Evolutionary conservation across 2,888 invertebrate species (phyloP), one percentile per base, ranked within the genome.

Genomic region (Chelonus formosanus): DNA sequence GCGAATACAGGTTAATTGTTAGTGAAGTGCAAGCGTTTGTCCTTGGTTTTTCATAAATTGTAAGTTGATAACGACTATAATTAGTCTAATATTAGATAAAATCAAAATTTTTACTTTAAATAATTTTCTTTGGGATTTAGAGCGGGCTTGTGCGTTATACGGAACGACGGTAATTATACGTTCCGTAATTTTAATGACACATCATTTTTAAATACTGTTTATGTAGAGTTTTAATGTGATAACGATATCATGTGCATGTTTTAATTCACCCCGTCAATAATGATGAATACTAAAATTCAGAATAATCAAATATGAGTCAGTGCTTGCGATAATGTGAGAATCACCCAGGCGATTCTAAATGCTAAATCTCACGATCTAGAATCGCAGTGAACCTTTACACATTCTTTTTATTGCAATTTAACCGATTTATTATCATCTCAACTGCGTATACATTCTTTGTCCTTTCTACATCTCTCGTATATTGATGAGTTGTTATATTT

Each of bases 301-400:
- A 20, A 20, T 40, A 40, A 40, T 5, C 40, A 50, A 45, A 32
- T 45, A 47, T 62, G 57, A 62, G 57, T 47, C 61, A 63, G 55
- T 67, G 63, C 48, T 7, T 34, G 58, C 10, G 40, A 63, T 59
- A 63, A 63, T 63, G 8, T 50, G 35, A 7, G 54, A 53, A 63
- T 44, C 40, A 58, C 7, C 34, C 43, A 32, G 20, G 50, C 50
- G 59, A 50, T 6, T 44, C 10, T 10, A 6, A 43, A 61, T 44
- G 43, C 32, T n/a, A 44, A 53, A 44, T 40, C 52, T 53, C 43
- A 59, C 40, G 52, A 34, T 52, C 52, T 40, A 35, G 40, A 40
- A 40, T 40, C 5, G 40, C 6, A 6, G 40, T 4, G 6, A 40
- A 40, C 40, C 4, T 40, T 20, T n/a, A 5, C 34, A 34, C 31